Percentiles rank a stretch among this genome's conserved stretches.
phyloP scores from a whole-genome alignment of 2,797 vertebrate genomes.

The Fistularia commersonii region DNA sequence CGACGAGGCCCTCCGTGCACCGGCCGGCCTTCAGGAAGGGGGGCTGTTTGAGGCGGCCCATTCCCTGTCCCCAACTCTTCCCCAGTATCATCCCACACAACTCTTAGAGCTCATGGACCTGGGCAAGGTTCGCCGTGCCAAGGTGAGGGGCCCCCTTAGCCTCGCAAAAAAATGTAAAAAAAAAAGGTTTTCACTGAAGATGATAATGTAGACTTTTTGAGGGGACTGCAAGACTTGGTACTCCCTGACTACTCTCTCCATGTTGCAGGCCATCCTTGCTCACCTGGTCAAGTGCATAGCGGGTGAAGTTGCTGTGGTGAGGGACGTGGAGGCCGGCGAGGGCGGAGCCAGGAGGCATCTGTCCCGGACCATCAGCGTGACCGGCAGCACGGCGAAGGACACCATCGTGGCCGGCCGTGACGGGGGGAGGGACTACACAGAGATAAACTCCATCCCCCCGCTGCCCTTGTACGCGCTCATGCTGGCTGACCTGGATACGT shows the following conservation, averaged over 20 bases:
- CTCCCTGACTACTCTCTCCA: background rate
- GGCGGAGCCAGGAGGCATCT: constrained; percentile 89
- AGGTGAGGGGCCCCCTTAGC: constrained; percentile 57
- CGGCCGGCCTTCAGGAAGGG: constrained; percentile 91
- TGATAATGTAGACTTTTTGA: no score
- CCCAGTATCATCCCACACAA: constrained; percentile 97
- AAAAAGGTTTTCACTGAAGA: background rate
- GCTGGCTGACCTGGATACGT: constrained; percentile 89
- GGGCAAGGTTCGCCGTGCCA: constrained; percentile 92
- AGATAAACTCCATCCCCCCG: constrained; percentile 98
- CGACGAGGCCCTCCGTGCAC: constrained; percentile 88
- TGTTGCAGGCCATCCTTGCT: constrained; percentile 85
- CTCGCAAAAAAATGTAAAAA: background rate
- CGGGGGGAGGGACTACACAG: constrained; percentile 93
- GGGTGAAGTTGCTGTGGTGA: constrained; percentile 94
- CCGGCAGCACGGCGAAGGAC: constrained; percentile 96
- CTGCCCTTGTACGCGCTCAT: constrained; percentile 90
- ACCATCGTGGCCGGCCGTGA: constrained; percentile 93
- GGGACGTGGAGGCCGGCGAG: constrained; percentile 90
- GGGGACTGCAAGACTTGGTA: background rate
- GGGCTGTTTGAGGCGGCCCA: constrained; percentile 97
- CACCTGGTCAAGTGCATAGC: constrained; percentile 98
- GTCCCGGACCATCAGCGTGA: constrained; percentile 96
- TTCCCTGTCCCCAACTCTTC: constrained; percentile 92
- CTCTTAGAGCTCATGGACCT: constrained; percentile 96